Evolutionary conservation across 2,888 invertebrate species (phyloP).

Genomic region (Axea sp.): DNA sequence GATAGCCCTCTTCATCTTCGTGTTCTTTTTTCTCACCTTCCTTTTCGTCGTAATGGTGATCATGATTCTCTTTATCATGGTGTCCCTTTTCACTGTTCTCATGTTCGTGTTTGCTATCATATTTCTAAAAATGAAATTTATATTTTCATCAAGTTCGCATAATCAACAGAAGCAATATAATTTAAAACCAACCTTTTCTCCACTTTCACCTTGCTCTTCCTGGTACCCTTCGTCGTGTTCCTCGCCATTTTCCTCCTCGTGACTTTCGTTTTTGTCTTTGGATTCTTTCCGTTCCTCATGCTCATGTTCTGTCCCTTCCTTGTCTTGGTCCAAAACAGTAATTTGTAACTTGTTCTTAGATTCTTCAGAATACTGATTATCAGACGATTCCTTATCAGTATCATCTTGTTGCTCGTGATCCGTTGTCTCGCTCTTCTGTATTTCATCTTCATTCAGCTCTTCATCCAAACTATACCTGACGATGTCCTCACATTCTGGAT

Average conservation of each 20-base stretch:
- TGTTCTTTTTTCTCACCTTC: constrained; percentile 84
- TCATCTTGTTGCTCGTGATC: too few species aligned
- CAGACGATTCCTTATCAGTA: too few species aligned
- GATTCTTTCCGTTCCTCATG: constrained; percentile 22
- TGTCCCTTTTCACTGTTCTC: constrained; percentile 81
- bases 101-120: constrained; percentile 73
- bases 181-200: constrained; percentile 69
- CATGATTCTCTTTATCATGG: constrained; percentile 85
- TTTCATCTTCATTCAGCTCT: too few species aligned
- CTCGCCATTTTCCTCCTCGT: constrained; percentile 72
- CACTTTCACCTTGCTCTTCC: too few species aligned
- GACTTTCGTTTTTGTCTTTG: constrained; percentile 58
- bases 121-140: constrained; percentile 62
- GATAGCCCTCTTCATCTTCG: constrained; percentile 84
- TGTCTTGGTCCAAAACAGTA: constrained; percentile 30
- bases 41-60: constrained; percentile 84
- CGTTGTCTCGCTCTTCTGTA: too few species aligned
- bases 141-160: too few species aligned
- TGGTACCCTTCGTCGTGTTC: too few species aligned
- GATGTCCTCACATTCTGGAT: too few species aligned
- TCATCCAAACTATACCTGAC: too few species aligned
- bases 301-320: constrained; percentile 58
- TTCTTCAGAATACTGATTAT: too few species aligned
- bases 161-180: too few species aligned
- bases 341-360: too few species aligned